Evolutionary conservation across 2,888 invertebrate species (phyloP), one percentile per base, ranked within the genome.

Genomic region (Lapara coniferarum): DNA sequence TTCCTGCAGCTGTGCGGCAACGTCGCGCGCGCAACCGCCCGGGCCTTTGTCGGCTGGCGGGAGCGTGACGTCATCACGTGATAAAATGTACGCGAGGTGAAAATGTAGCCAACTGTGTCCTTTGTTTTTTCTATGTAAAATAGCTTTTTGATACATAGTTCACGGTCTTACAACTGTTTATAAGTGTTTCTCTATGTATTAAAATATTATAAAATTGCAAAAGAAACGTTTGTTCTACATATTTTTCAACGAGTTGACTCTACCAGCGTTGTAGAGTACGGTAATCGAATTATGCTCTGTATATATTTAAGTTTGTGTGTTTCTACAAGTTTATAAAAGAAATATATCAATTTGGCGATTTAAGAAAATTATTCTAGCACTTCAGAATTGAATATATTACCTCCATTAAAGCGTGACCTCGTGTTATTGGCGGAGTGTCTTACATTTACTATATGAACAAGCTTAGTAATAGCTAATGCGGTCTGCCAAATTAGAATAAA

Each of bases 1-100:
- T 92, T 91, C 92, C 89, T 86, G 81, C 84, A 81, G 79, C 81
- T 77, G 79, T 74, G 78, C 82, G 89, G 90, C 91, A 90, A 89
- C 90, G 88, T 87, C 90, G 90, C 89, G 83, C 84, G 85, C 90
- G 87, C 87, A 83, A 81, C 85, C 82, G 84, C 83, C 81, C 85
- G 84, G 82, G 89, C 86, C 89, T 90, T 89, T 86, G 89, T 85
- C 81, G 84, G 13, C 0, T 63, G 63, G 63, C 63, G 63, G 13
- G 63, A 83, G 80, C 77, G 80, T 88, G 89, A 88, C 88, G 88
- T 86, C 84, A 83, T 81, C 70, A 77, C 76, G 84, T 84, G 85
- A 89, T 89, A 87, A 87, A 85, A 85, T 77, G 84, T 83, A 82
- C 75, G 81, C 83, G 74, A 83, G 82, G 82, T 84, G 88, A 87